A percentile compares a stretch with the other conserved stretches of the same genome.
Evolutionary conservation across 2,797 vertebrate genomes (phyloP).

Genomic region (Mus spretus): DNA sequence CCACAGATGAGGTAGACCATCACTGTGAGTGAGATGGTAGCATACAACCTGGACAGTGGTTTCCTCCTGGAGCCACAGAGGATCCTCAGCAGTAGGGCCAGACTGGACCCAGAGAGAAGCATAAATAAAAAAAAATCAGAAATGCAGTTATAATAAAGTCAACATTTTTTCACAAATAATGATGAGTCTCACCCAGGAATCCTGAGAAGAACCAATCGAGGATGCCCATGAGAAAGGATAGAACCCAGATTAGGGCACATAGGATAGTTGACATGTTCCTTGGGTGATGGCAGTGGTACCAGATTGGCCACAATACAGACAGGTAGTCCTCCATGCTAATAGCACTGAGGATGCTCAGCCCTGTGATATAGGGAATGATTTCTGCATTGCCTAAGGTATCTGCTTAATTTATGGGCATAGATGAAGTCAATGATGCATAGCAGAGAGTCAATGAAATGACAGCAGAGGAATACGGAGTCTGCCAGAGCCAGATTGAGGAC

Average conservation of each 20-base stretch:
- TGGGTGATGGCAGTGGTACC: not conserved
- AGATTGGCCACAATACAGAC: not conserved
- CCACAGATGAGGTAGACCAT: conserved; percentile 74
- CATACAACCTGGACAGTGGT: conserved; percentile 48
- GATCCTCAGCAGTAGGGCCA: conserved; percentile 69
- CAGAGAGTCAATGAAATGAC: no score
- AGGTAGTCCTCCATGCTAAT: conserved; percentile 60
- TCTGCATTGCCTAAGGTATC: not conserved
- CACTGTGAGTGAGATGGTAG: conserved; percentile 40
- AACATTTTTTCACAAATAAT: not conserved
- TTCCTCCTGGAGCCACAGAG: not conserved
- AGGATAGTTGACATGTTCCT: not conserved
- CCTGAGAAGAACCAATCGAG: not conserved
- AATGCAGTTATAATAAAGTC: accelerated
- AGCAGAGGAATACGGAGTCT: conserved; percentile 52
- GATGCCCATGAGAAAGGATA: conserved; percentile 54
- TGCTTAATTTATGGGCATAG: not conserved
- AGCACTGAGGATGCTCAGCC: conserved; percentile 49
- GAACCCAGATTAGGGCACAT: conserved; percentile 80
- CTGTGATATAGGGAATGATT: not conserved
- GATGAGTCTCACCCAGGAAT: not conserved
- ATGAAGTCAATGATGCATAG: not conserved
- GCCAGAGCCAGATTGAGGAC: conserved; percentile 63
- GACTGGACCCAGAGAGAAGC: conserved; percentile 67
- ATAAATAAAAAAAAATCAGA: not conserved